Base-by-base conservation (phyloP, 2,113 vertebrate species). In the Chaetops frenatus region DNA sequence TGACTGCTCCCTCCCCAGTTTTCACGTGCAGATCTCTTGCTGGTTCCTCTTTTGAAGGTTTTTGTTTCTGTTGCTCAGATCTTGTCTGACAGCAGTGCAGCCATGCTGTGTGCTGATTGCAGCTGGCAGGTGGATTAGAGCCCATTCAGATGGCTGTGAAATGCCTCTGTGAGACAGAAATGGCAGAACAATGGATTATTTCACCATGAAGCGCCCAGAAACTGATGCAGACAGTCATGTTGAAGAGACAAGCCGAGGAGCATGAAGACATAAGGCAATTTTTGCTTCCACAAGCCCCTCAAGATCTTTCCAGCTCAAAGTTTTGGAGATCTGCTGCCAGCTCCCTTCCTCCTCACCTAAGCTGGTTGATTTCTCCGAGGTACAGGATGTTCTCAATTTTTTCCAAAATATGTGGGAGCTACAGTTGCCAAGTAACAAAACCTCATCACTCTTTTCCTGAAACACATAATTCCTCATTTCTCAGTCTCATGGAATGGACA, bases 91-190 rank as follows among this genome's bases (percentile, higher is more conserved):
- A 83, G 90, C 62, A 90, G 42, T 57, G 81, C 53, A 72, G 45
- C 92, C 28, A 7, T 81, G 94, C 88, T 96, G 88, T 56, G 92
- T 45, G 64, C 93, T 91, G 95, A 96, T 91, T 96, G 93, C 91
- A 93, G 93, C 85, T 96, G 96, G 95, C 91, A 90, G 95, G 87
- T 91, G 87, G 94, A 96, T 95, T 94, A 92, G 89, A 95, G 93
- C 87, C 48, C 77, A 64, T 84, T 94, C 65, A 96, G 77, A 95
- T 81, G 84, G 74, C 85, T 90, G 70, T 92, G 92, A 96, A 97
- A 95, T 94, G 87, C 80, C 42, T 80, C 92, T 89, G 67, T 0
- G 5, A 92, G 73, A 85, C 54, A 80, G 90, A 93, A 81, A 58
- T 56, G 66, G 88, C 81, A 83, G 82, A 95, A 91, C 73, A 89